Evolutionary conservation across 2,797 vertebrate species (phyloP).

Genomic region (Orestias chungarensis): DNA sequence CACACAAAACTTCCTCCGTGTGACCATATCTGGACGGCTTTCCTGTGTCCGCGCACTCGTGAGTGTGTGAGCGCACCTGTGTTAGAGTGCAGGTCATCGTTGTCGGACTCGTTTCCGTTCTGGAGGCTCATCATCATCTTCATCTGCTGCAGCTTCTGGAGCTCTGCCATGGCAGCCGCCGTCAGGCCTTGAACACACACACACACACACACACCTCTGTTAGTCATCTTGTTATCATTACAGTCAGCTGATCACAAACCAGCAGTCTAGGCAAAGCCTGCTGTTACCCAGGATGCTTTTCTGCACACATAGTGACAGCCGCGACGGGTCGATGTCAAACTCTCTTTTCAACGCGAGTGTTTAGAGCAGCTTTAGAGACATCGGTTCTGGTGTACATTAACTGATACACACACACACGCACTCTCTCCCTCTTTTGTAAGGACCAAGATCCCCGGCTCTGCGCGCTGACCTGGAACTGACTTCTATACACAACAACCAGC

Average conservation of each 20-base stretch:
- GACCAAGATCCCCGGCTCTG: constrained; percentile 69
- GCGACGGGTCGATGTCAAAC: constrained; percentile 18
- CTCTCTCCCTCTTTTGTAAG: constrained; percentile 59
- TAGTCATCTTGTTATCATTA: not conserved
- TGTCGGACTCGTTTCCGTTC: constrained; percentile 90
- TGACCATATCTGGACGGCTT: not conserved
- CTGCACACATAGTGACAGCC: constrained; percentile 12
- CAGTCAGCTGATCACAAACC: not conserved
- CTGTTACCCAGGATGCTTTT: constrained; percentile 61
- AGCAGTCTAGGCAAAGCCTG: constrained; percentile 1
- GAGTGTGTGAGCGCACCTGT: constrained; percentile 80
- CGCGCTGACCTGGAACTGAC: constrained; percentile 76
- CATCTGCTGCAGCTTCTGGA: constrained; percentile 94
- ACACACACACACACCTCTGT: constrained; percentile 28
- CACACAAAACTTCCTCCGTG: constrained; percentile 17
- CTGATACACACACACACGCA: constrained; percentile 42
- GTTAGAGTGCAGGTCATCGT: constrained; percentile 89
- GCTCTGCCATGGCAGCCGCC: constrained; percentile 91
- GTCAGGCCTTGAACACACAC: constrained; percentile 82
- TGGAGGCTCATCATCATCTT: constrained; percentile 93
- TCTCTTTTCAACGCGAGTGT: constrained; percentile 27
- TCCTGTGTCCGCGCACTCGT: not conserved
- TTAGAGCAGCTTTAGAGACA: constrained; percentile 55
- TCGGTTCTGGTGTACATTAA: constrained; percentile 34
- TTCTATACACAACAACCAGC: constrained; percentile 76